These are phyloP conservation scores for Umimayanthus kanabou DNA, from an alignment of 92 coral and sea anemone genomes.

Conservation along the genomic window DNA sequence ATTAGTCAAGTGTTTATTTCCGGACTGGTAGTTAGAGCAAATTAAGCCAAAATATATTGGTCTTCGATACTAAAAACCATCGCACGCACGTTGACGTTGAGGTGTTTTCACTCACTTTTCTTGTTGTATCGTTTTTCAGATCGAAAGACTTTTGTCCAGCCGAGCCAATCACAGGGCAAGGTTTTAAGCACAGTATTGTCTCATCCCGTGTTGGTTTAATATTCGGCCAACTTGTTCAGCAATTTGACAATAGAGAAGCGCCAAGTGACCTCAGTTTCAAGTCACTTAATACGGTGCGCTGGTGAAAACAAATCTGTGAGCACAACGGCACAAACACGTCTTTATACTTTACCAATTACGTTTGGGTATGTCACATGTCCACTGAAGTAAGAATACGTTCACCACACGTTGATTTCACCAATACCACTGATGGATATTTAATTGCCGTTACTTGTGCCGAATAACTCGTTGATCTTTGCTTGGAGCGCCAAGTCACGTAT, in stretches of 20 bases:
- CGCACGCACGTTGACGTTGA: background rate
- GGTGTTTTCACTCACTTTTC: too few species aligned
- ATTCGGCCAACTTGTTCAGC: background rate
- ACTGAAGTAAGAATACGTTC: too few species aligned
- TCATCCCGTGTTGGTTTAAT: too few species aligned
- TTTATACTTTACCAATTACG: background rate
- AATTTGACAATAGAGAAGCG: background rate
- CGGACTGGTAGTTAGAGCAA: background rate
- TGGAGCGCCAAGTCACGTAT: background rate
- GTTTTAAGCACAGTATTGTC: background rate
- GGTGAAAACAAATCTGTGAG: background rate
- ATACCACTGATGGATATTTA: background rate
- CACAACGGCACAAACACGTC: background rate
- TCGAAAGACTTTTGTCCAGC: background rate
- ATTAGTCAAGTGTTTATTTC: background rate
- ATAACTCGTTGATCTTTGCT: background rate
- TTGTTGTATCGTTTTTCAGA: background rate
- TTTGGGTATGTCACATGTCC: background rate
- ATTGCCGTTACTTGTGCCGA: background rate
- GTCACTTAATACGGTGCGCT: background rate
- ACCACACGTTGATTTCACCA: background rate
- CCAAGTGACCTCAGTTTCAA: background rate
- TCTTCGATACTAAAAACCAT: background rate
- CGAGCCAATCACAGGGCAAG: constrained; percentile 5
- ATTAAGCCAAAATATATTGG: background rate